phyloP scores from a whole-genome alignment of 2,797 vertebrate species.

The Alca torda region DNA sequence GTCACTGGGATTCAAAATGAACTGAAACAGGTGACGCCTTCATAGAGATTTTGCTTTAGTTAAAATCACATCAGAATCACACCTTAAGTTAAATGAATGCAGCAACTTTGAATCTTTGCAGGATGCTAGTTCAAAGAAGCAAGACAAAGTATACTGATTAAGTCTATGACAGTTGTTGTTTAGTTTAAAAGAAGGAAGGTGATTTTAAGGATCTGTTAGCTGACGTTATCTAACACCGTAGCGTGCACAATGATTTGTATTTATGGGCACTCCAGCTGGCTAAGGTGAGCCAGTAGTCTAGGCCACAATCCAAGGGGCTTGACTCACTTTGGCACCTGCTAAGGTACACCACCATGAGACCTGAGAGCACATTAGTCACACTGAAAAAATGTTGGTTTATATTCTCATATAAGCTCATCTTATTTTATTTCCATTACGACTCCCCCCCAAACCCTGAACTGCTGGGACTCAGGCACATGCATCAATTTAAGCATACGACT shows the following conservation, averaged over 20 bases:
- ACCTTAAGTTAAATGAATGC: neutral
- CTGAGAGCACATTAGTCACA: neutral
- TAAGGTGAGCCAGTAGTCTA: neutral
- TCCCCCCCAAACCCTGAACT: neutral
- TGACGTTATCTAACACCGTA: neutral
- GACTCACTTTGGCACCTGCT: neutral
- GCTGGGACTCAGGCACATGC: neutral
- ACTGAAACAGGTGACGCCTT: neutral
- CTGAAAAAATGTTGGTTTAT: neutral
- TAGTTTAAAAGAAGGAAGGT: neutral
- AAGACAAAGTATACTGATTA: neutral
- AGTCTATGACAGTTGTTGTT: neutral
- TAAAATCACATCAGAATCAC: neutral
- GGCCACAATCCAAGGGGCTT: neutral
- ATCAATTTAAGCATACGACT: neutral
- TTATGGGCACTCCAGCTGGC: neutral
- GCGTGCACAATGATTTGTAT: neutral
- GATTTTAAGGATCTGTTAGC: neutral
- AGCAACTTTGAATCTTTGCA: neutral
- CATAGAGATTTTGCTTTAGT: neutral
- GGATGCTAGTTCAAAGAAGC: neutral
- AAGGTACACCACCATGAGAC: neutral
- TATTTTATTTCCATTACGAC: neutral
- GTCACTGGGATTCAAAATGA: neutral
- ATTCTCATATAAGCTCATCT: neutral